phyloP scores from a whole-genome alignment of 2,888 invertebrate genomes.

The Ectropis crepuscularia region DNA sequence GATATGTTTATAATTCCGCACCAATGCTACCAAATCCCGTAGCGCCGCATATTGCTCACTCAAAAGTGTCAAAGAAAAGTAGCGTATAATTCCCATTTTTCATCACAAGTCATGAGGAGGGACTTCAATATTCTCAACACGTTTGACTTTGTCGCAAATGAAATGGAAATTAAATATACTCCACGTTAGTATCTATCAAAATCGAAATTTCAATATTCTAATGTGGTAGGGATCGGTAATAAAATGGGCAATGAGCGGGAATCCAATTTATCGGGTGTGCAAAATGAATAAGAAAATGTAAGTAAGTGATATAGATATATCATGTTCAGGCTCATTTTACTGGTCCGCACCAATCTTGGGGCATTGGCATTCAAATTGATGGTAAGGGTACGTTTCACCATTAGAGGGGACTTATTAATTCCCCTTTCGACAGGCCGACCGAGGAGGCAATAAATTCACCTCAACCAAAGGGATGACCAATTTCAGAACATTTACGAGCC shows the following conservation, averaged over 20 bases:
- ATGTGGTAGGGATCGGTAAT: conserved; percentile 53
- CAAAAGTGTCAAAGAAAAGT: no score
- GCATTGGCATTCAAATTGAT: conserved; percentile 84
- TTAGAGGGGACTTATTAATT: conserved; percentile 85
- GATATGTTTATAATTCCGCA: no score
- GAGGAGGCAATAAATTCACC: conserved; percentile 84
- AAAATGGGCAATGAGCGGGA: conserved; percentile 63
- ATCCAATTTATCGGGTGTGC: conserved; percentile 69
- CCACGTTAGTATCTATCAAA: conserved; percentile 40
- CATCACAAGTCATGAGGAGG: background rate
- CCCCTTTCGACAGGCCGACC: conserved; percentile 84
- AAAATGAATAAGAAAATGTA: conserved; percentile 74
- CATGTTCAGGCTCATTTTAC: conserved; percentile 73
- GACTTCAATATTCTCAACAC: conserved; percentile 2
- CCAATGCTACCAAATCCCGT: no score
- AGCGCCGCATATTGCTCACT: no score
- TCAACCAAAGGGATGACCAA: conserved; percentile 85
- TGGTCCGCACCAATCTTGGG: conserved; percentile 77
- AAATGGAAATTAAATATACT: conserved; percentile 38
- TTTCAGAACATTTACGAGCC: conserved; percentile 85
- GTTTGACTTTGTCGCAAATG: conserved; percentile 26
- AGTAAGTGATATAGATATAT: conserved; percentile 71
- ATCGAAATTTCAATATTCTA: conserved; percentile 45
- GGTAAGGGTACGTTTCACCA: conserved; percentile 84
- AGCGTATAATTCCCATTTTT: background rate